phyloP scores from a whole-genome alignment of 1,140 invertebrate species.

The Tenebrio molitor region DNA sequence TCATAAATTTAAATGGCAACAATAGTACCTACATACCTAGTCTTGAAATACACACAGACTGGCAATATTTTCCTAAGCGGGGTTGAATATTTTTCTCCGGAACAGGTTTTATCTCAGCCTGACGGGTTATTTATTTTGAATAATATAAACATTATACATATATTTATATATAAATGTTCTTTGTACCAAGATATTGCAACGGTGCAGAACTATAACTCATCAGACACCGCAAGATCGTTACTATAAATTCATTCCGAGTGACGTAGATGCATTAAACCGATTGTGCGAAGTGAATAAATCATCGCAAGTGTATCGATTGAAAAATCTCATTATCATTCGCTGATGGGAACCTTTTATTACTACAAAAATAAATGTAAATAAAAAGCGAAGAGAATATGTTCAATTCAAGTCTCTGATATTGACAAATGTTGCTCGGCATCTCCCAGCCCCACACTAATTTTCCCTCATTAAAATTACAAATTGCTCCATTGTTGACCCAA shows the following conservation, averaged over 20 bases:
- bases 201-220: conserved; percentile 53
- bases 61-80: conserved; percentile 43
- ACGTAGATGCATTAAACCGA: conserved; percentile 55
- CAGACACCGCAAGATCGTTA: conserved; percentile 43
- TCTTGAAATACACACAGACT: conserved; percentile 6
- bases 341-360: conserved; percentile 50
- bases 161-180: conserved; percentile 53
- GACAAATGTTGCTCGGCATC: conserved; percentile 43
- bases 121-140: conserved; percentile 53
- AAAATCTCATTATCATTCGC: conserved; percentile 54
- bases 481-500: not conserved
- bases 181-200: conserved; percentile 49
- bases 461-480: conserved; percentile 34
- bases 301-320: conserved; percentile 51
- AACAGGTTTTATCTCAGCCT: conserved; percentile 53
- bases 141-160: conserved; percentile 55
- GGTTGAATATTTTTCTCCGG: conserved; percentile 51
- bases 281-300: conserved; percentile 54
- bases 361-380: conserved; percentile 45
- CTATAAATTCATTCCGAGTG: conserved; percentile 53
- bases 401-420: conserved; percentile 45
- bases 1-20: conserved; percentile 53
- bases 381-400: conserved; percentile 44
- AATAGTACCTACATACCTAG: conserved; percentile 32
- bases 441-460: conserved; percentile 5